A percentile compares a stretch with the other conserved stretches of the same genome.
These are phyloP conservation scores for Mayetiola destructor DNA, from an alignment of 2,888 invertebrate genomes.

Conservation along the genomic window DNA sequence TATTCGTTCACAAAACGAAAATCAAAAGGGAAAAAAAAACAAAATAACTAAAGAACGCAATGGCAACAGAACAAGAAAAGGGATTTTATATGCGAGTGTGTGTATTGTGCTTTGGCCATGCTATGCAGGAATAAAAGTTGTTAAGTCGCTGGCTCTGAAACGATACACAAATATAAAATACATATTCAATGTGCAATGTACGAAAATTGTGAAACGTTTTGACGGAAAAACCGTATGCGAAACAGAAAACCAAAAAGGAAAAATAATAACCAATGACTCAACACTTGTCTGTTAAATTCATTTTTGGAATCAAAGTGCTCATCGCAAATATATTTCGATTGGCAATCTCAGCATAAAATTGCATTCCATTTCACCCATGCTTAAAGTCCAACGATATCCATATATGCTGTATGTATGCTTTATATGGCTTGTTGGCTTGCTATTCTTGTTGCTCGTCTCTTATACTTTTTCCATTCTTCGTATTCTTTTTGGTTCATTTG, in stretches of 20 bases:
- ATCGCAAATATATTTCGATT: background rate
- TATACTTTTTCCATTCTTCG: no score
- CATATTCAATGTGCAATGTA: conserved; percentile 3
- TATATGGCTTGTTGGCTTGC: no score
- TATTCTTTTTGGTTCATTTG: no score
- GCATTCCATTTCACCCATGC: background rate
- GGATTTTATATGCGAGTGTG: conserved; percentile 2
- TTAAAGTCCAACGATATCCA: background rate
- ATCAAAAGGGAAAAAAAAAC: background rate
- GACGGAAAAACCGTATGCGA: background rate
- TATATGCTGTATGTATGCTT: no score
- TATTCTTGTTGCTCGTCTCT: no score
- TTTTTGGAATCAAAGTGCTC: background rate
- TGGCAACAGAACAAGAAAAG: background rate
- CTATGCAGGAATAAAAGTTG: background rate
- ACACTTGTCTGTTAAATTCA: background rate
- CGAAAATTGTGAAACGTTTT: no score
- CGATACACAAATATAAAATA: background rate
- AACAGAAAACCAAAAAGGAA: background rate
- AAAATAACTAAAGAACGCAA: background rate
- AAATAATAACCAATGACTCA: conserved; percentile 3
- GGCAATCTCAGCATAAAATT: background rate
- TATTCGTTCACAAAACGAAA: background rate
- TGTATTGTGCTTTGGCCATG: background rate
- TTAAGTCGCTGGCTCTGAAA: background rate